These are phyloP conservation scores for Orthonyx spaldingii DNA, from an alignment of 2,113 vertebrate genomes.

Conservation along the genomic window DNA sequence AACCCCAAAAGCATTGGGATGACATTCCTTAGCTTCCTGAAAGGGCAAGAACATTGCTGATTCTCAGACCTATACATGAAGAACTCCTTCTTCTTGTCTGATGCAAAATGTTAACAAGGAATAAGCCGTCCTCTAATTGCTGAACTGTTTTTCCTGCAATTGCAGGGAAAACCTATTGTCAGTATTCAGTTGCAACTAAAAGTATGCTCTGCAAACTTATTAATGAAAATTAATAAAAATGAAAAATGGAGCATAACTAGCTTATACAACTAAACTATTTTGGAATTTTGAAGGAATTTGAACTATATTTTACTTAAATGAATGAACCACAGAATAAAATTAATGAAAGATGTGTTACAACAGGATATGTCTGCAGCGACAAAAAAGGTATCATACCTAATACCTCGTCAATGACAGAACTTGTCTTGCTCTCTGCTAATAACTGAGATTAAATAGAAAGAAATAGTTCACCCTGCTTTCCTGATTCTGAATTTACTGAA, in stretches of 20 bases:
- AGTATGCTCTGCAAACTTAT: not conserved
- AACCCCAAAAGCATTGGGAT: not conserved
- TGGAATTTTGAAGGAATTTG: not conserved
- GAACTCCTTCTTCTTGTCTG: not conserved
- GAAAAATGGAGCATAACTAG: conserved; percentile 42
- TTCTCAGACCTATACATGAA: not conserved
- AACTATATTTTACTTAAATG: not conserved
- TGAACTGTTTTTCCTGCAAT: not conserved
- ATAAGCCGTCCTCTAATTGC: not conserved
- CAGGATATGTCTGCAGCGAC: not conserved
- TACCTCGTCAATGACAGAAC: not conserved
- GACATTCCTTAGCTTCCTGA: not conserved
- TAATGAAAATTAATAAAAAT: too few species aligned
- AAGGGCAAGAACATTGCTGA: not conserved
- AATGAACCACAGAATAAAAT: not conserved
- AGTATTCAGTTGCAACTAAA: not conserved
- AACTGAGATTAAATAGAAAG: not conserved
- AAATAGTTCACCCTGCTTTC: not conserved
- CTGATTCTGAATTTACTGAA: not conserved
- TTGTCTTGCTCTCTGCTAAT: not conserved
- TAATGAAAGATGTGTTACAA: not conserved
- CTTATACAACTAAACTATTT: conserved; percentile 44
- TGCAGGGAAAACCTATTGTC: not conserved
- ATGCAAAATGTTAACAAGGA: not conserved
- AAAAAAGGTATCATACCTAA: not conserved